Evolutionary conservation across 2,797 vertebrate species (phyloP), one percentile per base, ranked within the genome.

Genomic region (Crocidura indochinensis): DNA sequence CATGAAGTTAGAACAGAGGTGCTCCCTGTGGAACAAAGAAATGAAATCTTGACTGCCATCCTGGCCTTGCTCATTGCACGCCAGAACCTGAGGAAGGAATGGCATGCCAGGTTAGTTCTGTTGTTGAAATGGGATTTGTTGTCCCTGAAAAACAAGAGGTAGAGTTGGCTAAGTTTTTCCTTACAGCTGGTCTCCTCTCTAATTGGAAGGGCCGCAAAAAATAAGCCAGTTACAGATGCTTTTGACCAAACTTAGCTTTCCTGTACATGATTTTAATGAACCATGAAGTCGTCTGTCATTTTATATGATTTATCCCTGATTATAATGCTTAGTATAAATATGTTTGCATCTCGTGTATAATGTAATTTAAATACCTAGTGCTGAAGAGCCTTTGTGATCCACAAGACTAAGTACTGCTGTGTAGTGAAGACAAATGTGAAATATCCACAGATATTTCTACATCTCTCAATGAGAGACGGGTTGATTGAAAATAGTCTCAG

Each of bases 51-150:
- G 68, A 97, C 97, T 72, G 98, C 98, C 89, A 96, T 99, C 92
- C 97, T 99, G 29, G 97, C 98, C 2, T 96, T 97, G 56, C 98
- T 99, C 96, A 98, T 96, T 27, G 98, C 98, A 87, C 98, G 99
- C 94, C 99, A 99, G 94, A 98, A 98, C 91, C 98, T 99, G 93
- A 98, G 99, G 92, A 98, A 98, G 96, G 99, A 99, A 60, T 99
- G 99, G 99, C 98, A 98, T 87, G 97, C 98, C 97, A 99, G 99
- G 99, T 99, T 96, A 97, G 98, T 96, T 69, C 92, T 15, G 47
- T 56, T 49, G 38, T 17, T 24, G 19, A 84, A 74, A 69, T 19
- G 69, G 62, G 80, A 49, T 47, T 12, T 29, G 47, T 19, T 46
- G 49, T 67, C 62, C 64, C 56, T 51, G 53, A 82, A 71, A 88